phyloP scores from a whole-genome alignment of 2,888 invertebrate genomes.

The Acrobeloides nanus region DNA sequence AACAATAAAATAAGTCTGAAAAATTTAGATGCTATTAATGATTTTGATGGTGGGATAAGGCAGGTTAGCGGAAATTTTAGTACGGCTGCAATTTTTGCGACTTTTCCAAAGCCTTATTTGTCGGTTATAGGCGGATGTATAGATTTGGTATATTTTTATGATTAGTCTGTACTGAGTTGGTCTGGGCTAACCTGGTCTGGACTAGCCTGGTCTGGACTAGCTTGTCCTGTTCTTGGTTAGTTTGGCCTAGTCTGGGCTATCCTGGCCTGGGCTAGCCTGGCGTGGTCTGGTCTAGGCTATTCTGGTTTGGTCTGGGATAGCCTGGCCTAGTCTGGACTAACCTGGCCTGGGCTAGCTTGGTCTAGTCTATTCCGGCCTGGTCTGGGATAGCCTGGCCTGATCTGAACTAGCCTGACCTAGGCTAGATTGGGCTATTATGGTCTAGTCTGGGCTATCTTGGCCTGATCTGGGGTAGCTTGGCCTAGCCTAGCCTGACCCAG shows the following conservation, averaged over 20 bases:
- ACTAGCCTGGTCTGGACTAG: background rate
- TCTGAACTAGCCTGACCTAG: background rate
- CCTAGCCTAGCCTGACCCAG: background rate
- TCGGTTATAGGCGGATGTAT: too few species aligned
- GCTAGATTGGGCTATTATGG: background rate
- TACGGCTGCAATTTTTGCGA: too few species aligned
- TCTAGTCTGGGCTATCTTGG: background rate
- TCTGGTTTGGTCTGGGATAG: background rate
- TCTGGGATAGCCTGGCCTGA: background rate
- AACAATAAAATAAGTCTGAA: too few species aligned
- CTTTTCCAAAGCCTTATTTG: too few species aligned
- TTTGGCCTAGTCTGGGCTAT: background rate
- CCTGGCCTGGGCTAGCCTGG: background rate
- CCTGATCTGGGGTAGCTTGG: background rate
- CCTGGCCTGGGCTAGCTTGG: background rate
- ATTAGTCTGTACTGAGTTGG: background rate
- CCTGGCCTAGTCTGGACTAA: background rate
- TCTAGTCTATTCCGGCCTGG: conserved; percentile 1
- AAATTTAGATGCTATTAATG: too few species aligned
- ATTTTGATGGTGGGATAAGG: too few species aligned
- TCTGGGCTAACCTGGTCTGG: conserved; percentile 3
- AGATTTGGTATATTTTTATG: too few species aligned
- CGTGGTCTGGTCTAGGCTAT: background rate
- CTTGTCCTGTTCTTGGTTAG: background rate
- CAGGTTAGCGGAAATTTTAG: too few species aligned